A percentile compares a stretch with the other conserved stretches of the same genome.
These are phyloP conservation scores for Pluvianellus socialis DNA, from an alignment of 2,113 vertebrate genomes.

Conservation along the genomic window DNA sequence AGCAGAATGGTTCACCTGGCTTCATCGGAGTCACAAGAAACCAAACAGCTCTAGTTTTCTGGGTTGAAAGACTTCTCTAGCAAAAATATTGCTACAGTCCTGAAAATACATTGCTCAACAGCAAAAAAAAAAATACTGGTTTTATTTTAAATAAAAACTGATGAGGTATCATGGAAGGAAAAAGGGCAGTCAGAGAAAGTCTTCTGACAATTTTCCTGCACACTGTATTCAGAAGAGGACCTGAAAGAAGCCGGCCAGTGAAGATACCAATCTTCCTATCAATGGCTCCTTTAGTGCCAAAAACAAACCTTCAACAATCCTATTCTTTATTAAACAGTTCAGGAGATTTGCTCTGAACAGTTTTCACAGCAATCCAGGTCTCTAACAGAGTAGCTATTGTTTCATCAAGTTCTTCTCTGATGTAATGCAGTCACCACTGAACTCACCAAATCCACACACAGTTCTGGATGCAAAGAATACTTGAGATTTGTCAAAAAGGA, in stretches of 20 bases:
- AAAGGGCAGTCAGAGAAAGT: neutral
- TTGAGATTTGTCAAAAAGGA: constrained; percentile 1
- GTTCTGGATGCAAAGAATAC: neutral
- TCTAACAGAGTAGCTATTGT: constrained; percentile 56
- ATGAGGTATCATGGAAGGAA: neutral
- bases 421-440: neutral
- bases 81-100: neutral
- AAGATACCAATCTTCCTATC: neutral
- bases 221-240: neutral
- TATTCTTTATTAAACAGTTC: constrained; percentile 24
- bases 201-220: neutral
- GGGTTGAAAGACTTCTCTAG: neutral
- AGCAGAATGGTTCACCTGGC: neutral
- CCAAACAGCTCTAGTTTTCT: neutral
- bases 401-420: constrained; percentile 38
- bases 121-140: neutral
- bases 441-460: neutral
- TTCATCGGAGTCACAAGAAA: neutral
- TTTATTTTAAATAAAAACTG: neutral
- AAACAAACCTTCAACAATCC: constrained; percentile 38
- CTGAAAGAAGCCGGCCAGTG: neutral
- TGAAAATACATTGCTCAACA: neutral
- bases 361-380: constrained; percentile 45
- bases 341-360: constrained; percentile 38
- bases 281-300: constrained; percentile 19